Percentiles rank a stretch among this genome's conserved stretches.
phyloP scores from a whole-genome alignment of 2,888 invertebrate genomes.

The Podotricha telesiphe region DNA sequence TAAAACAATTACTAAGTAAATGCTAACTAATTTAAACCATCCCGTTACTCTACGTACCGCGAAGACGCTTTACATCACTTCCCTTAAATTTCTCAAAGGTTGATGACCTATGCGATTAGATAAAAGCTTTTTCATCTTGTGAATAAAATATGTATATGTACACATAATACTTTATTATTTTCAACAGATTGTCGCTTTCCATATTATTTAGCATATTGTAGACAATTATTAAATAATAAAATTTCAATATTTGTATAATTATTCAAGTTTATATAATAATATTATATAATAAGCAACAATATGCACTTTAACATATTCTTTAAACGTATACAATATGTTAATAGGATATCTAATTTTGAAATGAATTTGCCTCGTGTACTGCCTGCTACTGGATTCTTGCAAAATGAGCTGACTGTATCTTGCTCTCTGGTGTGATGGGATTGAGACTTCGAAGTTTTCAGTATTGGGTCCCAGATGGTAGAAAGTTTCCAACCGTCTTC shows the following conservation, averaged over 20 bases:
- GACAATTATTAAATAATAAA: not conserved
- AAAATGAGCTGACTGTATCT: too few species aligned
- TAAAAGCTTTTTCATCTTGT: slow-evolving; percentile 14
- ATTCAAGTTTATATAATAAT: slow-evolving; percentile 1
- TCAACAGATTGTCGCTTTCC: not conserved
- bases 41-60: slow-evolving; percentile 29
- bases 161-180: not conserved
- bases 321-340: not conserved
- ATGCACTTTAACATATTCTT: not conserved
- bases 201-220: not conserved
- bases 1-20: slow-evolving; percentile 40
- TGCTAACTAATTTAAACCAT: slow-evolving; percentile 24
- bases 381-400: too few species aligned
- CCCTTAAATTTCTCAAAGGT: slow-evolving; percentile 35
- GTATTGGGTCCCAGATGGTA: too few species aligned
- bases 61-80: slow-evolving; percentile 24
- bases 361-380: too few species aligned
- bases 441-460: too few species aligned
- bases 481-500: too few species aligned
- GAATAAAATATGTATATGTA: not conserved
- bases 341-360: not conserved
- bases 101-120: slow-evolving; percentile 38
- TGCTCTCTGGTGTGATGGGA: too few species aligned
- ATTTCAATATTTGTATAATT: not conserved
- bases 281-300: not conserved